Evolutionary conservation across 2,797 vertebrate genomes (phyloP), one percentile per base, ranked within the genome.

Genomic region (Myotis planiceps): DNA sequence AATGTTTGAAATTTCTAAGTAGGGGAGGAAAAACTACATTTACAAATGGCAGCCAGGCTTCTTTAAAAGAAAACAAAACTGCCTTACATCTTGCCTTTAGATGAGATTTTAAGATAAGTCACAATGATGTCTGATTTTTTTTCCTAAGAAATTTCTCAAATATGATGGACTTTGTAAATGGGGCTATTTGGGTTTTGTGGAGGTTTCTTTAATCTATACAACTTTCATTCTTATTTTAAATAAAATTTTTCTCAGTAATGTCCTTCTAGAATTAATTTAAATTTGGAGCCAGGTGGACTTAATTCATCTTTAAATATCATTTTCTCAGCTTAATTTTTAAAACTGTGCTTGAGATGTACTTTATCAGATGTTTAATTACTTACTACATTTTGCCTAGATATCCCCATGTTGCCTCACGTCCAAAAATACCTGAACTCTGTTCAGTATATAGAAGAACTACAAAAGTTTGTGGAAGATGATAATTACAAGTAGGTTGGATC

Each of bases 381-480:
- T 96, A 29, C 97, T 58, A 37, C 93, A 18, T 98, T 69, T 98
- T 98, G 16, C 96, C 55, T 98, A 99, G 99, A 99, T 98, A 99
- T 99, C 97, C 99, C 99, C 90, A 98, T 99, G 98, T 98, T 99
- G 99, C 99, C 99, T 99, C 99, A 99, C 53, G 99, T 99, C 95
- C 99, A 99, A 98, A 99, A 99, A 98, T 99, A 99, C 75, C 99
- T 99, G 79, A 99, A 99, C 98, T 99, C 99, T 0, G 99, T 99
- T 97, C 99, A 99, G 51, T 99, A 99, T 97, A 99, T 99, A 97
- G 99, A 99, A 98, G 99, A 99, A 97, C 98, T 99, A 74, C 99
- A 99, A 82, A 99, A 99, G 98, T 99, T 99, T 99, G 99, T 99
- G 96, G 99, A 99, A 98, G 99, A 99, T 32, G 99, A 99, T 98